Percentiles rank a stretch among this genome's conserved stretches.
These are phyloP conservation scores for Cephus cinctus DNA, from an alignment of 1,140 invertebrate species.

Conservation along the genomic window DNA sequence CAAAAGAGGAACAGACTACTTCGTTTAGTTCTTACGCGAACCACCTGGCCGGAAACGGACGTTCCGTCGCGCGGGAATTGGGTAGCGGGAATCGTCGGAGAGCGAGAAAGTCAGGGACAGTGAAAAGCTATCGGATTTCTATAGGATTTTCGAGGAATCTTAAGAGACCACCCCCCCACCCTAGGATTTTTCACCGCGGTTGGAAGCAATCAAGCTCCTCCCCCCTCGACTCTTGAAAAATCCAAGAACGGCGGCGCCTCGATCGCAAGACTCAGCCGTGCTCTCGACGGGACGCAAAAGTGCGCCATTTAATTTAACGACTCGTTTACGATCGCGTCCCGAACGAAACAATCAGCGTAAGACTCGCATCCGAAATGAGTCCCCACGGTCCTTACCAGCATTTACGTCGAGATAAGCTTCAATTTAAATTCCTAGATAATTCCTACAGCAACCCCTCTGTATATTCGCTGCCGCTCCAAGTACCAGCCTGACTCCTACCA, in stretches of 20 bases:
- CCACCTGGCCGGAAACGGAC: constrained; percentile 8
- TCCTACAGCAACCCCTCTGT: constrained; percentile 1
- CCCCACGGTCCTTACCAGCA: background rate
- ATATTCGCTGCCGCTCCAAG: background rate
- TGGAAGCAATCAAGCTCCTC: background rate
- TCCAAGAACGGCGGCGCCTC: no score
- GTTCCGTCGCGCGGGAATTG: background rate
- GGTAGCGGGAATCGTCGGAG: background rate
- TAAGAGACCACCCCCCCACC: constrained; percentile 11
- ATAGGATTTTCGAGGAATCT: constrained; percentile 16
- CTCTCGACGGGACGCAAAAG: background rate
- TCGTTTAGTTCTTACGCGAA: constrained; percentile 10
- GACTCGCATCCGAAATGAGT: background rate
- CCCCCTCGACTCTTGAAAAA: no score
- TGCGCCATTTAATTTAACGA: constrained; percentile 1
- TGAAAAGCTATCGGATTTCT: background rate
- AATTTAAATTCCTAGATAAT: constrained; percentile 10
- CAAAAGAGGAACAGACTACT: constrained; percentile 9
- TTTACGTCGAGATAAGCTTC: background rate
- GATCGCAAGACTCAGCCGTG: no score
- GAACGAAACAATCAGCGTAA: constrained; percentile 7
- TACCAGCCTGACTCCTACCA: background rate
- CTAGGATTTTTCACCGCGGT: constrained; percentile 10
- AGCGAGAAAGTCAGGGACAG: constrained; percentile 3
- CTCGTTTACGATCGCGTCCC: constrained; percentile 8